Evolutionary conservation across 2,797 vertebrate genomes (phyloP).

Genomic region (Lepilemur ruficaudatus): DNA sequence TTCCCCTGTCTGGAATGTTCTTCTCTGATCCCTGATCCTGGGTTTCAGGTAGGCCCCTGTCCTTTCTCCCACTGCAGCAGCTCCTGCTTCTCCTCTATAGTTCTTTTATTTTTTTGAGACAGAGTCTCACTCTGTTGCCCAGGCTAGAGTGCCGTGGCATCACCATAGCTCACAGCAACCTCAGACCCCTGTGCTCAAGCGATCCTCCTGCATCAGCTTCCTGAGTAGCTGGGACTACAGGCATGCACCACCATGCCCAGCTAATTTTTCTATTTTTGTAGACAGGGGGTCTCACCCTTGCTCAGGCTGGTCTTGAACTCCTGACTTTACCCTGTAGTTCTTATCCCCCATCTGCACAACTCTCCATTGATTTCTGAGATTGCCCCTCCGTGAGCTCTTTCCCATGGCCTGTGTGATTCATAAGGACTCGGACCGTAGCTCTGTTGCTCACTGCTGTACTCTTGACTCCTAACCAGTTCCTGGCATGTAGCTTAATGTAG

Average conservation of each 20-base stretch:
- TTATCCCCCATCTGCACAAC: background rate
- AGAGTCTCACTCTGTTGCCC: background rate
- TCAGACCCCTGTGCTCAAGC: background rate
- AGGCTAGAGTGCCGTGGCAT: background rate
- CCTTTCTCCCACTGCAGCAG: background rate
- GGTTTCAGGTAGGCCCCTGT: background rate
- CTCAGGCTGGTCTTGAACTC: background rate
- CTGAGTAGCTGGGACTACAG: background rate
- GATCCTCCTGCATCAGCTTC: background rate
- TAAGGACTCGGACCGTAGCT: rapidly evolving
- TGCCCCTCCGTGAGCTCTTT: rapidly evolving
- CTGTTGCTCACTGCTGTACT: background rate
- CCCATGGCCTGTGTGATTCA: background rate
- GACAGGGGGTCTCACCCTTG: background rate
- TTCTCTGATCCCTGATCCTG: background rate
- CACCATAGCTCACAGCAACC: background rate
- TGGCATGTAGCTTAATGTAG: background rate
- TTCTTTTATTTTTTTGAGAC: background rate
- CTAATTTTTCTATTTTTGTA: background rate
- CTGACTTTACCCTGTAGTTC: background rate
- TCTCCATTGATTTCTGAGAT: rapidly evolving
- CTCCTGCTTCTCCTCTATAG: background rate
- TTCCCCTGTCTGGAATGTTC: background rate
- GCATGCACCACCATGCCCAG: rapidly evolving
- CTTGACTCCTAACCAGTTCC: background rate